phyloP scores from a whole-genome alignment of 2,797 vertebrate species.

The Cyprinodon diabolis region DNA sequence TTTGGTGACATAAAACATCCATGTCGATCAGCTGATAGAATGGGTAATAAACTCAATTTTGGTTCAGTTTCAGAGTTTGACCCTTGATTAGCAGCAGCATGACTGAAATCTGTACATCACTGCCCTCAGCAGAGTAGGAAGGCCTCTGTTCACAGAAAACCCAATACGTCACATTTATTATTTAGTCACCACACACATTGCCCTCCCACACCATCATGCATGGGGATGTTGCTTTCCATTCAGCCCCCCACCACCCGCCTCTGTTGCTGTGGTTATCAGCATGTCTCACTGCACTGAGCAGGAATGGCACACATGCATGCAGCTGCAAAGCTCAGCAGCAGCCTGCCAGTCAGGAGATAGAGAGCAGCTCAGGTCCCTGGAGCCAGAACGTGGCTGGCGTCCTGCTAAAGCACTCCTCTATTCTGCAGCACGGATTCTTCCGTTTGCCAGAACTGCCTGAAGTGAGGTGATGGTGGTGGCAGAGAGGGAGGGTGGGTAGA shows the following conservation, averaged over 20 bases:
- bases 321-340: conserved; percentile 64
- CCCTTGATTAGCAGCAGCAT: conserved; percentile 27
- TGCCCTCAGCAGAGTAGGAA: conserved; percentile 56
- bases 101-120: conserved; percentile 56
- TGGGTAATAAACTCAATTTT: neutral
- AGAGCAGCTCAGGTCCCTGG: conserved; percentile 52
- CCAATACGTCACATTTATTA: conserved; percentile 84
- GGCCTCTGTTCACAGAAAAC: conserved; percentile 75
- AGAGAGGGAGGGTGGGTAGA: conserved; percentile 29
- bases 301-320: conserved; percentile 61
- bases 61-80: conserved; percentile 18
- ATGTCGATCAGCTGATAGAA: conserved; percentile 1
- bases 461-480: conserved; percentile 55
- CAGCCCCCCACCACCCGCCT: conserved; percentile 24
- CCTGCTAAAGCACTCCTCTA: conserved; percentile 69
- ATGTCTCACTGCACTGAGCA: conserved; percentile 53
- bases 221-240: conserved; percentile 56
- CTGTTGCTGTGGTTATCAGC: conserved; percentile 43
- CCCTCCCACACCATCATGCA: conserved; percentile 73
- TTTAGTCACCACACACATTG: conserved; percentile 81
- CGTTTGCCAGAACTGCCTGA: conserved; percentile 70
- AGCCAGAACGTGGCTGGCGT: conserved; percentile 65
- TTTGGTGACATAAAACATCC: neutral
- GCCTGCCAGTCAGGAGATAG: conserved; percentile 64
- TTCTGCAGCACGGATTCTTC: conserved; percentile 75